These are phyloP conservation scores for Pterocles burchelli DNA, from an alignment of 2,113 vertebrate genomes.

Conservation along the genomic window DNA sequence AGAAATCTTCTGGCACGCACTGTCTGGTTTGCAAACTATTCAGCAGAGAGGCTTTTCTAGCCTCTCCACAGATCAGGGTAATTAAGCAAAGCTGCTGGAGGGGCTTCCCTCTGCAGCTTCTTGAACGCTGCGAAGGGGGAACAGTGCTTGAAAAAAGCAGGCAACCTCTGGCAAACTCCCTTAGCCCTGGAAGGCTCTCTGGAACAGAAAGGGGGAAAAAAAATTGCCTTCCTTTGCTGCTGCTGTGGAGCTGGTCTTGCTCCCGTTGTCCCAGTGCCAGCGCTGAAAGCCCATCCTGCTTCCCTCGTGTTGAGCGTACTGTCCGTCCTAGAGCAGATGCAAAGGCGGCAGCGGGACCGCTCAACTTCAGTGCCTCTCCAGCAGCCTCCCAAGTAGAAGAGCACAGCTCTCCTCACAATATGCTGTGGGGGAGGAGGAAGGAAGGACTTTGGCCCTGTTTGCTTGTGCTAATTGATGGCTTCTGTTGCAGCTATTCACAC, in stretches of 20 bases:
- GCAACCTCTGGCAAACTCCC: constrained; percentile 65
- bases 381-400: constrained; percentile 44
- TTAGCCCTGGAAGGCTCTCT: constrained; percentile 69
- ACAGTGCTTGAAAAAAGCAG: background rate
- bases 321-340: constrained; percentile 54
- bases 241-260: constrained; percentile 46
- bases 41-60: constrained; percentile 49
- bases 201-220: constrained; percentile 42
- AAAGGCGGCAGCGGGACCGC: constrained; percentile 40
- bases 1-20: constrained; percentile 53
- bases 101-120: constrained; percentile 52
- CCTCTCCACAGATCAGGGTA: constrained; percentile 65
- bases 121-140: constrained; percentile 21
- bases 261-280: constrained; percentile 43
- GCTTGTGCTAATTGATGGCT: constrained; percentile 76
- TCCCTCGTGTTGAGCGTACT: background rate
- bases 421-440: constrained; percentile 59
- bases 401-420: constrained; percentile 53
- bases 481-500: constrained; percentile 78
- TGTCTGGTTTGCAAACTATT: constrained; percentile 44
- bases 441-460: constrained; percentile 71
- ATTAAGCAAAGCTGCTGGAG: constrained; percentile 77
- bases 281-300: background rate
- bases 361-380: constrained; percentile 61
- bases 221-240: constrained; percentile 22